These are phyloP conservation scores for Vanessa atalanta DNA, from an alignment of 1,140 invertebrate genomes.

Conservation along the genomic window DNA sequence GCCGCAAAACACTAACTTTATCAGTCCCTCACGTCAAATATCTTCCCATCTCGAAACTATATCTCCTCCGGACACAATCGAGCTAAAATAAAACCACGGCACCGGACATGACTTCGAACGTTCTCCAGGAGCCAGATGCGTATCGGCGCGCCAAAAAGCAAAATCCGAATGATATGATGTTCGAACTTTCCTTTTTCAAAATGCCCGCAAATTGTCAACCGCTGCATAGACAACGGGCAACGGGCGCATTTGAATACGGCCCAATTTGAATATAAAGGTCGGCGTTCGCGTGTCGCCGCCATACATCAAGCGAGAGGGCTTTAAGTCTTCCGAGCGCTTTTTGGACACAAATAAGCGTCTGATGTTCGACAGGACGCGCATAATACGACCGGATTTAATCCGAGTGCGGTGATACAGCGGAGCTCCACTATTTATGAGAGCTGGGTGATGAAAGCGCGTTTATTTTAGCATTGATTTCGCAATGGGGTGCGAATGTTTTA, in stretches of 20 bases:
- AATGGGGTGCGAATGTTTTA: constrained; percentile 55
- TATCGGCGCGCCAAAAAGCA: constrained; percentile 74
- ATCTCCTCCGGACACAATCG: constrained; percentile 71
- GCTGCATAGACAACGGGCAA: constrained; percentile 70
- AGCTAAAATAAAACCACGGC: constrained; percentile 59
- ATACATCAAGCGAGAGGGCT: constrained; percentile 72
- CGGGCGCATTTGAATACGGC: constrained; percentile 68
- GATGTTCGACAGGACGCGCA: constrained; percentile 62
- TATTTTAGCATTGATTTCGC: constrained; percentile 48
- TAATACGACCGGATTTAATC: constrained; percentile 58
- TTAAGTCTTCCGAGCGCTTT: constrained; percentile 78
- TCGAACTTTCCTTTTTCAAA: constrained; percentile 72
- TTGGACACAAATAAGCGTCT: constrained; percentile 77
- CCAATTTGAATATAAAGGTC: constrained; percentile 79
- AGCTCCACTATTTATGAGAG: constrained; percentile 53
- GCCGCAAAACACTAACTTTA: constrained; percentile 77
- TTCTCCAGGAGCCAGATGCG: constrained; percentile 70
- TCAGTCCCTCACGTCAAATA: constrained; percentile 74
- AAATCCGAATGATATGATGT: constrained; percentile 72
- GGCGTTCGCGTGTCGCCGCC: constrained; percentile 70
- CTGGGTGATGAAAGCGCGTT: constrained; percentile 45
- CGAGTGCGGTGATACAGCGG: constrained; percentile 24
- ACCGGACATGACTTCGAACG: constrained; percentile 46
- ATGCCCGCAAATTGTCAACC: constrained; percentile 74
- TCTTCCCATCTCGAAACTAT: constrained; percentile 73